phyloP scores from a whole-genome alignment of 2,113 vertebrate genomes.

The Oryctolagus cuniculus region DNA sequence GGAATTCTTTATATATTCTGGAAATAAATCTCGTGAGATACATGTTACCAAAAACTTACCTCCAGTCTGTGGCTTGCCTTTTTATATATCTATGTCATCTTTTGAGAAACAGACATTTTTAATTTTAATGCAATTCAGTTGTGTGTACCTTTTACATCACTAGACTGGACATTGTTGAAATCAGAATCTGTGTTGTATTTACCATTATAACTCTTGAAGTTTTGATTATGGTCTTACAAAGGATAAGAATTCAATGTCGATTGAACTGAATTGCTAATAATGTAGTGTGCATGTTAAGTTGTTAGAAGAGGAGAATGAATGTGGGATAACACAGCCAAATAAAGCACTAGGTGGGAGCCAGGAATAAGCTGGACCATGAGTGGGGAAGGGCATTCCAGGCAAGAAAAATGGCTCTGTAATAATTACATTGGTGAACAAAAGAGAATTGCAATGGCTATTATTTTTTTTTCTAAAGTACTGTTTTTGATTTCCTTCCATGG shows the following conservation, averaged over 20 bases:
- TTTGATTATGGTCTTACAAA: not conserved
- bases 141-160: not conserved
- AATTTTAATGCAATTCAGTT: constrained; percentile 31
- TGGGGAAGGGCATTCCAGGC: not conserved
- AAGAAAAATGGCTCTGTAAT: not conserved
- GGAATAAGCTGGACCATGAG: not conserved
- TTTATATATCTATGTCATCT: not conserved
- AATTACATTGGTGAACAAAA: not conserved
- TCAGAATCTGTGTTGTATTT: not conserved
- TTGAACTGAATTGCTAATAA: not conserved
- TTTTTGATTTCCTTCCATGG: not conserved
- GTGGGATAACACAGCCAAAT: not conserved
- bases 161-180: not conserved
- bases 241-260: constrained; percentile 32
- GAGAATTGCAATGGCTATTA: not conserved
- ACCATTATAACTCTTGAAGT: not conserved
- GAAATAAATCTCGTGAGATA: constrained; percentile 10
- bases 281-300: not conserved
- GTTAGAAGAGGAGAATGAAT: not conserved
- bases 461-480: not conserved
- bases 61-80: not conserved
- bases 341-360: not conserved
- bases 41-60: not conserved
- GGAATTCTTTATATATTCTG: not conserved
- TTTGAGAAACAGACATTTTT: constrained; percentile 26